Percentiles rank a stretch among this genome's conserved stretches.
Evolutionary conservation across 1,140 invertebrate genomes (phyloP).

Genomic region (Drosophila melanogaster): DNA sequence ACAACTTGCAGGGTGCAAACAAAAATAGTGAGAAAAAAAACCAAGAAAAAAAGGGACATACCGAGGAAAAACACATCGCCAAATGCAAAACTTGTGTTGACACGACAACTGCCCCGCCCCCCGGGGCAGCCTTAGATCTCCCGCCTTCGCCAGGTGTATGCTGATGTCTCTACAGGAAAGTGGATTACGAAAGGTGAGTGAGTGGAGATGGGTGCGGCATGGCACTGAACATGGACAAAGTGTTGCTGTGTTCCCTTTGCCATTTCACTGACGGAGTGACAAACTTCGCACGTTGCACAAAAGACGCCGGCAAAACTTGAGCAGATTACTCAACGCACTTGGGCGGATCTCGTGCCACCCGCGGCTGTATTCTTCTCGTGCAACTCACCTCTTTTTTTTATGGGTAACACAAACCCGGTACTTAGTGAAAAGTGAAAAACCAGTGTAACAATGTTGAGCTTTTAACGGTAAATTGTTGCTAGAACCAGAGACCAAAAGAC

Average conservation of each 20-base stretch:
- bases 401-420: slow-evolving; percentile 76
- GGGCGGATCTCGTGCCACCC: neutral
- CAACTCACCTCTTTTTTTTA: slow-evolving; percentile 45
- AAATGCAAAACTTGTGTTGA: slow-evolving; percentile 80
- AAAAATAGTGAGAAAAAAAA: neutral
- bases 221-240: slow-evolving; percentile 50
- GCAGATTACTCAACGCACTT: slow-evolving; percentile 60
- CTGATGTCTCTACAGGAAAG: slow-evolving; percentile 29
- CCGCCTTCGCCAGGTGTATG: slow-evolving; percentile 9
- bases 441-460: slow-evolving; percentile 80
- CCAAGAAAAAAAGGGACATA: slow-evolving; percentile 12
- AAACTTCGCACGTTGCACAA: slow-evolving; percentile 78
- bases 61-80: slow-evolving; percentile 70
- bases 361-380: slow-evolving; percentile 3
- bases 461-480: slow-evolving; percentile 78
- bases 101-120: slow-evolving; percentile 54
- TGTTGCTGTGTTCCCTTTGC: slow-evolving; percentile 22
- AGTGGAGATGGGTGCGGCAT: neutral
- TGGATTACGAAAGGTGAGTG: slow-evolving; percentile 45
- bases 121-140: slow-evolving; percentile 5
- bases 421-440: slow-evolving; percentile 82
- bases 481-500: slow-evolving; percentile 58
- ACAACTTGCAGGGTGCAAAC: slow-evolving; percentile 54
- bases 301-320: slow-evolving; percentile 67
- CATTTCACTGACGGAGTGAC: slow-evolving; percentile 76